Evolutionary conservation across 1,140 invertebrate species (phyloP).

Genomic region (Dendrolimus punctatus): DNA sequence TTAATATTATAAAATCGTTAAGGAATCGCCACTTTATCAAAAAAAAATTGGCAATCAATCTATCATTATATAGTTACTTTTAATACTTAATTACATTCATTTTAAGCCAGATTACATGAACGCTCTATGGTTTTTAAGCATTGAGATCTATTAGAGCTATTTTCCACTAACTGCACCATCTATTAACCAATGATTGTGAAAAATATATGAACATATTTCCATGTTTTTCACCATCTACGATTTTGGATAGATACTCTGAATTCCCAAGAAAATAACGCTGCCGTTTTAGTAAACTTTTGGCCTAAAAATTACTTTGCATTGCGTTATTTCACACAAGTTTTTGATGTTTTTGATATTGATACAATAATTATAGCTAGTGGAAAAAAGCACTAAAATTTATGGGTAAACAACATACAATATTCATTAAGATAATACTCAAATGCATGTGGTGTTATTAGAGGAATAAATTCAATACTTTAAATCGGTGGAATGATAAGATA

Average conservation of each 20-base stretch:
- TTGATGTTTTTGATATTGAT: too few species aligned
- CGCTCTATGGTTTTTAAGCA: slow-evolving; percentile 22
- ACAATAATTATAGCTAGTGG: background rate
- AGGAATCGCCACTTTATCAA: slow-evolving; percentile 5
- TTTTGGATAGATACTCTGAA: too few species aligned
- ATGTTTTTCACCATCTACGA: background rate
- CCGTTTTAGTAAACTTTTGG: too few species aligned
- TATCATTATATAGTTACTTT: too few species aligned
- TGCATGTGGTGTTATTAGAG: slow-evolving; percentile 36
- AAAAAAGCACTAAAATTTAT: slow-evolving; percentile 1
- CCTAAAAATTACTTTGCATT: too few species aligned
- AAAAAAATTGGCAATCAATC: slow-evolving; percentile 3
- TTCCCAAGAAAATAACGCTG: too few species aligned
- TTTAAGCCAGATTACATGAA: too few species aligned
- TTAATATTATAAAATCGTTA: slow-evolving; percentile 19
- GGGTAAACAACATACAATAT: background rate
- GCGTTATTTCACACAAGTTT: too few species aligned
- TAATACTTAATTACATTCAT: too few species aligned
- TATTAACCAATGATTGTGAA: background rate
- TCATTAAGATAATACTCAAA: slow-evolving; percentile 42
- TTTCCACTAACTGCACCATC: too few species aligned
- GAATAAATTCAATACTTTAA: slow-evolving; percentile 27
- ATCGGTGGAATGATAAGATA: slow-evolving; percentile 63
- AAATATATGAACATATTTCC: background rate
- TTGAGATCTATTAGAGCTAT: slow-evolving; percentile 17